Base-by-base conservation (phyloP, 1,140 invertebrate species). In the Drosophila pallidifrons region DNA sequence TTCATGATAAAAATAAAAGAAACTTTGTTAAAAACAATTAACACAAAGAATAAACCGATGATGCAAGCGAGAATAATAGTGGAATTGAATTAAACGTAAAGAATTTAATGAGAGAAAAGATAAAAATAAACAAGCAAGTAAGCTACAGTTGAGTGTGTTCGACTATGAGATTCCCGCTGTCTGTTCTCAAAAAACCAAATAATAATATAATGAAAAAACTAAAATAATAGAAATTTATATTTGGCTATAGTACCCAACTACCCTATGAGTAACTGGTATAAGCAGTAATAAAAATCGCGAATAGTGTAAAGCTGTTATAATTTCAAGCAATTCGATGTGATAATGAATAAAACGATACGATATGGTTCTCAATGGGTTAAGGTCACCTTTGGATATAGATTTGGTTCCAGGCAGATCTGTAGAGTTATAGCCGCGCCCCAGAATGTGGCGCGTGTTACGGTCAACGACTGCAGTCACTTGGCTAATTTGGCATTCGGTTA, bases 361-460 rank as follows among this genome's bases (percentile, higher is more conserved):
- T 38, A 28, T 15, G 43, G 41, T 38, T 55, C 38, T 63, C 46
- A 38, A 43, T 67, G 45, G 38, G 38, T 73, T 54, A 73, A 73
- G 70, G 63, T 73, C 54, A 28, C 13, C 15, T 43, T 32, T 38
- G 11, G 2, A 38, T 55, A 32, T 1, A 8, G 2, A 38, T 55
- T 20, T 1, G 45, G 58, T 38, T 47, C 15, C 11, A 11, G 20
- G 41, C n/a, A 32, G 57, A 51, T 43, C 52, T 30, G 35, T 20
- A 47, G 30, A 38, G 55, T 51, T 43, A 54, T 3, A 6, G 57
- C 49, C 65, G 71, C 71, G 41, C 57, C 71, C 55, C 16, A 59
- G 68, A 74, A 46, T 69, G 68, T 65, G 68, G 68, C 67, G 73
- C 73, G 73, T 71, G 73, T 75, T 65, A 54, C 71, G 70, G 55